Percentiles rank a stretch among this genome's conserved stretches.
phyloP scores from a whole-genome alignment of 2,113 vertebrate genomes.

The Lanius collurio region DNA sequence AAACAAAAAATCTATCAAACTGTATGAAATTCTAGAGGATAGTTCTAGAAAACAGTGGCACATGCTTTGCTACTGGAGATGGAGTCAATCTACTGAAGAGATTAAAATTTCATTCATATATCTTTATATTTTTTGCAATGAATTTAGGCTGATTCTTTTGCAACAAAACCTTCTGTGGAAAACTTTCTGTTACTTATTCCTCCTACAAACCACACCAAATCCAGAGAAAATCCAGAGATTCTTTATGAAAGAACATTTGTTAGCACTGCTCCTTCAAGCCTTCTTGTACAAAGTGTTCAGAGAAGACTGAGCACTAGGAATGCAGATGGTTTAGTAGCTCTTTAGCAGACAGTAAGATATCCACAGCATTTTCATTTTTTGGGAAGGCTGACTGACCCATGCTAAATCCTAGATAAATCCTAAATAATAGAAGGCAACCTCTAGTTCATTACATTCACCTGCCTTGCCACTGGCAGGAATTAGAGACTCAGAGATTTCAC shows the following conservation, averaged over 20 bases:
- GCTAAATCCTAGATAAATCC: neutral
- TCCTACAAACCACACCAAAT: neutral
- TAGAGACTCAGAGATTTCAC: neutral
- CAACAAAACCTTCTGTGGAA: neutral
- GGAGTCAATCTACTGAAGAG: neutral
- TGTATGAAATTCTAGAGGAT: neutral
- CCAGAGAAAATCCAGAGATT: neutral
- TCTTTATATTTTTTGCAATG: neutral
- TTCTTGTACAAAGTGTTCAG: neutral
- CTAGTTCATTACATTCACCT: neutral
- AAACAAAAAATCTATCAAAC: neutral
- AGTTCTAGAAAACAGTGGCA: neutral
- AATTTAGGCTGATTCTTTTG: neutral
- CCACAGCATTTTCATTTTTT: neutral
- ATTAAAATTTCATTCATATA: neutral
- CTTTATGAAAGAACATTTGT: neutral
- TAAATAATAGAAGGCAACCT: neutral
- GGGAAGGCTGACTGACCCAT: neutral
- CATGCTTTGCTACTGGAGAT: neutral
- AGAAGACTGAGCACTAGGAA: neutral
- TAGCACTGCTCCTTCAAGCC: neutral
- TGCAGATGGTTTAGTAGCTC: neutral
- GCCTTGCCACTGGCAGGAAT: neutral
- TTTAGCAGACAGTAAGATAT: neutral
- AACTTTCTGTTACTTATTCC: neutral